Conservation (phyloP, 2,113 vertebrate species). For the Dendrocopos noguchii region DNA sequence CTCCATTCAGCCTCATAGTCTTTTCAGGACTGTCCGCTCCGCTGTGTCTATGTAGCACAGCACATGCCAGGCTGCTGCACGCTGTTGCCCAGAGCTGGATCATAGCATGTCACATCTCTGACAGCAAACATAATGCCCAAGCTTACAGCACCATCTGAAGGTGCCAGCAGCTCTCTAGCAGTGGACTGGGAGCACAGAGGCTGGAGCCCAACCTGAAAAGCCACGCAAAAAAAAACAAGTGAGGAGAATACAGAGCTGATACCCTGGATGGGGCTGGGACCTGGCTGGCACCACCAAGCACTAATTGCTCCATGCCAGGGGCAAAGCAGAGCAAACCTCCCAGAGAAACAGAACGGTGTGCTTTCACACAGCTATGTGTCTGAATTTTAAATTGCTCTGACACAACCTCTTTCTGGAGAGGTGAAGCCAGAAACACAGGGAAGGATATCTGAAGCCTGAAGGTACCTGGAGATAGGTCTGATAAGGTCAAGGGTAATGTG, state of each 20-base stretch:
- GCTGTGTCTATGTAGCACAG: neutral
- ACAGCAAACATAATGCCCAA: neutral
- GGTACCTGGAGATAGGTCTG: neutral
- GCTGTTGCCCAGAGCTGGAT: neutral
- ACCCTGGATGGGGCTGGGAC: neutral
- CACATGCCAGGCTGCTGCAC: neutral
- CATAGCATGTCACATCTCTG: neutral
- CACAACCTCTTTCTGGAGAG: neutral
- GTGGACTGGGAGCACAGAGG: neutral
- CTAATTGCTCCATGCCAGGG: neutral
- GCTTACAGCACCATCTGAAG: neutral
- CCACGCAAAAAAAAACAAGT: rapidly evolving
- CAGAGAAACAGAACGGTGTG: neutral
- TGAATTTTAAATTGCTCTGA: neutral
- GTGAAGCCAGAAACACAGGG: neutral
- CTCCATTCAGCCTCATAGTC: rapidly evolving
- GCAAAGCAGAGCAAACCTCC: neutral
- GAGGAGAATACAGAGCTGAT: neutral
- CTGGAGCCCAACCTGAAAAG: neutral
- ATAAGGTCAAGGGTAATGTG: neutral
- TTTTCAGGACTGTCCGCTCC: neutral
- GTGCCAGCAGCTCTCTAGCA: neutral
- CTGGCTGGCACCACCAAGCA: neutral
- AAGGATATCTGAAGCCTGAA: neutral
- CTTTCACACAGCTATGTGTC: neutral